Conservation (phyloP, 2,888 invertebrate species). For the Diachrysia chrysitis region DNA sequence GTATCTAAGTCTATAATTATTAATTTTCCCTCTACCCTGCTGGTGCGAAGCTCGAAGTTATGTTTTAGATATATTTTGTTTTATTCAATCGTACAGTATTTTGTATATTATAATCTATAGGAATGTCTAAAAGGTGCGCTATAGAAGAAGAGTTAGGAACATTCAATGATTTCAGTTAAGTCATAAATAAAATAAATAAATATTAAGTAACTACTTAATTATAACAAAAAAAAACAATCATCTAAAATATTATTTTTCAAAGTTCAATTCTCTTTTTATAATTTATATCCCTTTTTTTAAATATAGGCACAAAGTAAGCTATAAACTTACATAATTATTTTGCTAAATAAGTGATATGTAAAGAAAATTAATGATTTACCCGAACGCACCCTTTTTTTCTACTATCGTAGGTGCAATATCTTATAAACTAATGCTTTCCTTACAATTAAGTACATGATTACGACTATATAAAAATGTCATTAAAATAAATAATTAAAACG, state of each 20-base stretch:
- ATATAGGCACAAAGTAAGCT: too few species aligned
- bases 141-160: constrained; percentile 28
- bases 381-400: neutral
- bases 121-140: constrained; percentile 53
- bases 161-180: constrained; percentile 22
- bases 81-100: constrained; percentile 34
- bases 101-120: constrained; percentile 22
- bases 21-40: constrained; percentile 41
- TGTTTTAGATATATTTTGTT: constrained; percentile 14
- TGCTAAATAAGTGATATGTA: neutral
- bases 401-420: constrained; percentile 7
- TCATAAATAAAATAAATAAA: neutral
- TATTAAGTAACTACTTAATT: neutral
- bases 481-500: neutral
- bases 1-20: too few species aligned
- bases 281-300: too few species aligned
- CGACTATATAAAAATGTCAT: neutral
- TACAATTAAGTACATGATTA: constrained; percentile 13
- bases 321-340: neutral
- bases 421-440: constrained; percentile 21
- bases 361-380: neutral
- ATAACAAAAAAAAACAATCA: too few species aligned
- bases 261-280: too few species aligned
- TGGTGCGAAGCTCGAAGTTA: constrained; percentile 44
- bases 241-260: too few species aligned